Evolutionary conservation across 2,113 vertebrate species (phyloP).

Genomic region (Zosterops borbonicus): DNA sequence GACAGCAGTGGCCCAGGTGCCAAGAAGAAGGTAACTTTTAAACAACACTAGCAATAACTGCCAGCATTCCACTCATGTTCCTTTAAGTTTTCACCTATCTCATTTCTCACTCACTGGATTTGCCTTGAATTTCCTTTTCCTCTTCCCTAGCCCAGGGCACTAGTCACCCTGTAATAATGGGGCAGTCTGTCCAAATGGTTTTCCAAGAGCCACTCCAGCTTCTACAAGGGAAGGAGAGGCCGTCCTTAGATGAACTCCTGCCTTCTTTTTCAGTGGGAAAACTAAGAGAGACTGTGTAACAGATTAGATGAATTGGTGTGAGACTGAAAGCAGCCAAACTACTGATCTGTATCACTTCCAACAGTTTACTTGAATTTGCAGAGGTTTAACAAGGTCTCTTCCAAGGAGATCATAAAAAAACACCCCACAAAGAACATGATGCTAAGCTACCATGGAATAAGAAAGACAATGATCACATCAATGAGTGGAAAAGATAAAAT

Average conservation of each 20-base stretch:
- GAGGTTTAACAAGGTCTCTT: not conserved
- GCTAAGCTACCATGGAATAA: not conserved
- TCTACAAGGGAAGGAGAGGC: not conserved
- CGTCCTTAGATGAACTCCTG: not conserved
- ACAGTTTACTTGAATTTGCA: not conserved
- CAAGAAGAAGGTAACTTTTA: not conserved
- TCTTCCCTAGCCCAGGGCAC: not conserved
- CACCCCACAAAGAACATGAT: not conserved
- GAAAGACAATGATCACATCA: not conserved
- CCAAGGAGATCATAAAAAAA: not conserved
- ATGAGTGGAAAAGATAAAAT: not conserved
- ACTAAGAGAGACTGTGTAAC: not conserved
- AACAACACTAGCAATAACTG: not conserved
- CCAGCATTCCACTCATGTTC: not conserved
- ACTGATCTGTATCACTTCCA: not conserved
- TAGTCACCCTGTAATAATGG: not conserved
- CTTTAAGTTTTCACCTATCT: not conserved
- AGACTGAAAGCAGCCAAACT: not conserved
- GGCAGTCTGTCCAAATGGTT: not conserved
- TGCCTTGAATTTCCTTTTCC: not conserved
- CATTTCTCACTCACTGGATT: not conserved
- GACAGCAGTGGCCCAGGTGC: not conserved
- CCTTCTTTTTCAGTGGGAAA: not conserved
- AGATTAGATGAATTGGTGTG: fast-evolving
- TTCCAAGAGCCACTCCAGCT: not conserved